A percentile compares a stretch with the other conserved stretches of the same genome.
Evolutionary conservation across 1,140 invertebrate species (phyloP).

Genomic region (Popillia japonica): DNA sequence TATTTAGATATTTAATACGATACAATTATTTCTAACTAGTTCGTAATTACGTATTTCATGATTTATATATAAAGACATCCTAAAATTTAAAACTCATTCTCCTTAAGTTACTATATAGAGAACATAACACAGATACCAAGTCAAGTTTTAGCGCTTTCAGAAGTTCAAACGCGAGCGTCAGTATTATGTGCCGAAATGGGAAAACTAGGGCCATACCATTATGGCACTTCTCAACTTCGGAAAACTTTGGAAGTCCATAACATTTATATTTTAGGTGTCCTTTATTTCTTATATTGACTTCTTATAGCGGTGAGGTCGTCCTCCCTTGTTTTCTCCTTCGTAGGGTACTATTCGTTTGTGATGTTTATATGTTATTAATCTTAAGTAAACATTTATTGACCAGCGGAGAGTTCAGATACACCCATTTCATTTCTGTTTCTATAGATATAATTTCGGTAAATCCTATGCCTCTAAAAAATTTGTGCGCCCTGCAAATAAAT

Average conservation of each 20-base stretch:
- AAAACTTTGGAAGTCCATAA: conserved; percentile 27
- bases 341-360: neutral
- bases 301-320: neutral
- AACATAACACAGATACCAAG: neutral
- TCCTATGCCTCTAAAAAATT: no score
- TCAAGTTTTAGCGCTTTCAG: neutral
- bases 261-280: conserved; percentile 24
- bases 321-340: neutral
- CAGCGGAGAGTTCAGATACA: neutral
- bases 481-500: no score
- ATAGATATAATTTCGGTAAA: neutral
- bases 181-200: conserved; percentile 11
- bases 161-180: neutral
- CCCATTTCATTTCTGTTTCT: neutral
- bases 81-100: neutral
- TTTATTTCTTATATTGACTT: conserved; percentile 11
- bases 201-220: conserved; percentile 13
- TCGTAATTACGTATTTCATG: no score
- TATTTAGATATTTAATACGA: no score
- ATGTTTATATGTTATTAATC: conserved; percentile 16
- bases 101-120: neutral
- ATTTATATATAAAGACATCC: neutral
- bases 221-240: conserved; percentile 13
- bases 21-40: no score
- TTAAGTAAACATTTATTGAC: neutral